phyloP scores from a whole-genome alignment of 92 coral and sea anemone genomes.

The Zoanthus sociatus region DNA sequence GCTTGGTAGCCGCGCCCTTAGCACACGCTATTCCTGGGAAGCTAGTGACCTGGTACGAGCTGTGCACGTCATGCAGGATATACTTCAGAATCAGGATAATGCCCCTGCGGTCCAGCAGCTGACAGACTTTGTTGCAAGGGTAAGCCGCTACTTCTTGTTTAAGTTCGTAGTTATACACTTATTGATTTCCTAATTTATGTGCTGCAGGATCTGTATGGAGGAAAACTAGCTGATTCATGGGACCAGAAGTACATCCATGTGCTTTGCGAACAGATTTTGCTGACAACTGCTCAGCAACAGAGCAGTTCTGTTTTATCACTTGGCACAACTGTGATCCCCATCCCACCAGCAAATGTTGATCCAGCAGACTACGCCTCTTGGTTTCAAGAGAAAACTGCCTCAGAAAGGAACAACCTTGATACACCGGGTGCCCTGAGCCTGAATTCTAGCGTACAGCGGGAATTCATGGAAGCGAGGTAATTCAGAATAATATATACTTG shows the following conservation, averaged over 20 bases:
- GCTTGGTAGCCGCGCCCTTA: constrained; percentile 90
- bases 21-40: constrained; percentile 81
- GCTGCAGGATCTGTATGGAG: constrained; percentile 87
- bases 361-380: constrained; percentile 89
- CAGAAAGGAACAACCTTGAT: constrained; percentile 58
- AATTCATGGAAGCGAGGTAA: constrained; percentile 85
- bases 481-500: neutral
- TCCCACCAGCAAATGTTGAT: constrained; percentile 95
- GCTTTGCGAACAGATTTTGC: constrained; percentile 69
- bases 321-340: constrained; percentile 80
- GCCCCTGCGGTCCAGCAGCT: constrained; percentile 51
- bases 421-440: constrained; percentile 80
- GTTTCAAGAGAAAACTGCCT: constrained; percentile 88
- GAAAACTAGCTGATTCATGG: constrained; percentile 84
- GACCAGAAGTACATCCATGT: constrained; percentile 80
- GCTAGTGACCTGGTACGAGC: constrained; percentile 81
- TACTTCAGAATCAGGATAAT: constrained; percentile 63
- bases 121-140: constrained; percentile 53
- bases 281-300: constrained; percentile 75
- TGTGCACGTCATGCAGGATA: constrained; percentile 69
- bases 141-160: neutral
- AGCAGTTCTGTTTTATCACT: constrained; percentile 73
- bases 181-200: too few species aligned
- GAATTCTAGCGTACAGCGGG: constrained; percentile 78
- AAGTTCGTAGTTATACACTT: neutral